Evolutionary conservation across 2,113 vertebrate species (phyloP).

Genomic region (Arizona elegans): DNA sequence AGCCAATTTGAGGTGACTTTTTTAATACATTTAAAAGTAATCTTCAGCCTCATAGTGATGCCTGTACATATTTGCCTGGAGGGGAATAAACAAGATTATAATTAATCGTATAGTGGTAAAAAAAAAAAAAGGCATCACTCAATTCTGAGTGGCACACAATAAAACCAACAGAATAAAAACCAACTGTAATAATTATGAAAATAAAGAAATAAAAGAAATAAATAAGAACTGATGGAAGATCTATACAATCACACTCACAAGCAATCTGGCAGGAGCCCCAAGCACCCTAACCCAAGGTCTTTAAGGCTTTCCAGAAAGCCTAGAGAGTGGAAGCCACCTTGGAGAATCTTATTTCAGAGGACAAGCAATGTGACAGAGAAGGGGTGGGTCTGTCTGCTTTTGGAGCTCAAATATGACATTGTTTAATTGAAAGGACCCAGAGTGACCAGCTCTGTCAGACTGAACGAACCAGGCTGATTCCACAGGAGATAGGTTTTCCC

Average conservation of each 20-base stretch:
- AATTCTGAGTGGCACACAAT: neutral
- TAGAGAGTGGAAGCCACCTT: neutral
- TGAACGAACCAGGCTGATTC: neutral
- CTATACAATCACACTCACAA: neutral
- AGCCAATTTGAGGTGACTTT: neutral
- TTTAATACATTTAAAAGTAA: neutral
- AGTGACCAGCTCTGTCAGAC: neutral
- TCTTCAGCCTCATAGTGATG: neutral
- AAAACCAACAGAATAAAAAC: neutral
- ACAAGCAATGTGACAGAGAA: neutral
- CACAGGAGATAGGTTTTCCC: neutral
- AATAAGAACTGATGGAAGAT: neutral
- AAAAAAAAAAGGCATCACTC: neutral
- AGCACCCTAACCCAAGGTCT: neutral
- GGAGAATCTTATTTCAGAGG: neutral
- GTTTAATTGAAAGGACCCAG: neutral
- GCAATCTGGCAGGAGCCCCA: neutral
- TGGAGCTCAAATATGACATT: neutral
- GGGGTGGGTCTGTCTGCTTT: neutral
- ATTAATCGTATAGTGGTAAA: neutral
- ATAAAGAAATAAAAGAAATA: neutral
- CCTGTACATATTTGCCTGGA: neutral
- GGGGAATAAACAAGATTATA: neutral
- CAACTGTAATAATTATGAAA: neutral
- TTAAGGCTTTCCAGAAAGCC: neutral